Evolutionary conservation across 1,140 invertebrate species (phyloP).

Genomic region (Drosophila ficusphila): DNA sequence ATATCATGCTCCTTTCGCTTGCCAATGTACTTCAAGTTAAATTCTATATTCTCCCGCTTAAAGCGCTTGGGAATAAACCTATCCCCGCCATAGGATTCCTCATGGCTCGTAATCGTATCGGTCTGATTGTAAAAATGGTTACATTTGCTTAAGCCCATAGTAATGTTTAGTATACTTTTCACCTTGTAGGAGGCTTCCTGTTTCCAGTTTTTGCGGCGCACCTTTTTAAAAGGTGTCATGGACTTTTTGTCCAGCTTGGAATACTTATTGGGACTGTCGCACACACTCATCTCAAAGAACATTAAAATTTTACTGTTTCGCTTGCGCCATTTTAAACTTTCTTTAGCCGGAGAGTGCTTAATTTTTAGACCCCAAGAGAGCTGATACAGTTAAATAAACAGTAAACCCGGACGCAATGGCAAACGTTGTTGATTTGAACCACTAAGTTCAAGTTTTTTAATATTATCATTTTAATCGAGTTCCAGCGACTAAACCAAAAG

Average conservation of each 20-base stretch:
- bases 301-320: conserved; percentile 4
- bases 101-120: neutral
- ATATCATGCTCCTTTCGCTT: conserved; percentile 59
- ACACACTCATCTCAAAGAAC: conserved; percentile 60
- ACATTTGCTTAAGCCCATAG: too few relatives aligned
- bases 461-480: too few relatives aligned
- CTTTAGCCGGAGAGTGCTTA: neutral
- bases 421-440: too few relatives aligned
- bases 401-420: too few relatives aligned
- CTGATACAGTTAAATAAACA: conserved; percentile 12
- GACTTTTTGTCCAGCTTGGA: conserved; percentile 46
- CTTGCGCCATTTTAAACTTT: conserved; percentile 20
- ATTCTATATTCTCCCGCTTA: conserved; percentile 32
- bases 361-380: neutral
- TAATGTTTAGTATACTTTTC: too few relatives aligned
- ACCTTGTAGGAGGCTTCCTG: conserved; percentile 60
- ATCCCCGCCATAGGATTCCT: conserved; percentile 47
- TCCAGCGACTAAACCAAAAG: too few relatives aligned
- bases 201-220: conserved; percentile 51
- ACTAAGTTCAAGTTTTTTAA: too few relatives aligned
- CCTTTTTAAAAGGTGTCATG: conserved; percentile 45
- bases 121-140: conserved; percentile 14
- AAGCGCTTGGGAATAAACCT: conserved; percentile 77
- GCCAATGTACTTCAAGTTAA: conserved; percentile 59
- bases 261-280: conserved; percentile 55